phyloP scores from a whole-genome alignment of 2,888 invertebrate species.

The Drosophila putrida region DNA sequence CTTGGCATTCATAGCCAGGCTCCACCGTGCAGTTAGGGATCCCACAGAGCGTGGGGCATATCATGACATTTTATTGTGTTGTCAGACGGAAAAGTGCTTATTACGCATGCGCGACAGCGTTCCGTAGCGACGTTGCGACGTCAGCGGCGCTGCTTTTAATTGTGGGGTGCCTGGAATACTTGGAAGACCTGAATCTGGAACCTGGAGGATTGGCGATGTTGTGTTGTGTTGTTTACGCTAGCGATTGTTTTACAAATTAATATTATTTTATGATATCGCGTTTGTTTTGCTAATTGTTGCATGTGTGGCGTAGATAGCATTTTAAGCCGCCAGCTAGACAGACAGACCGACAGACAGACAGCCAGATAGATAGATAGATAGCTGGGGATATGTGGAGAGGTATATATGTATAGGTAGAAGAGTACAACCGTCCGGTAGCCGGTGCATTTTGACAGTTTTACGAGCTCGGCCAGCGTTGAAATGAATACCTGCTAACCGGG shows the following conservation, averaged over 20 bases:
- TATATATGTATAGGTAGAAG: neutral
- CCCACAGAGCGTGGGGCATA: conserved; percentile 83
- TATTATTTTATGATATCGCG: conserved; percentile 82
- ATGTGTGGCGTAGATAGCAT: conserved; percentile 81
- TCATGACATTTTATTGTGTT: conserved; percentile 85
- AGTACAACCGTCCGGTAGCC: conserved; percentile 67
- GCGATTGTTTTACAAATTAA: conserved; percentile 82
- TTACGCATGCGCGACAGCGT: conserved; percentile 83
- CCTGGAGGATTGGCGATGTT: conserved; percentile 51
- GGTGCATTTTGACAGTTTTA: conserved; percentile 82
- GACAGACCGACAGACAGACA: conserved; percentile 16
- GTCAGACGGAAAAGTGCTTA: conserved; percentile 84
- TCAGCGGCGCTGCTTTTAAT: conserved; percentile 65
- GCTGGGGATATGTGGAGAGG: conserved; percentile 37
- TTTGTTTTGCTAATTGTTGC: conserved; percentile 82
- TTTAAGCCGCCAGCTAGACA: conserved; percentile 55
- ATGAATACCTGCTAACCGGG: conserved; percentile 71
- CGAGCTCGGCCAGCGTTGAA: conserved; percentile 78
- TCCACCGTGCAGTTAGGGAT: conserved; percentile 31
- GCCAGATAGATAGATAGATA: conserved; percentile 14
- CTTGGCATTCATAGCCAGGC: conserved; percentile 25
- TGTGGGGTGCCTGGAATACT: conserved; percentile 63
- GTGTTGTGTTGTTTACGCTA: conserved; percentile 74
- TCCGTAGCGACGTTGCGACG: conserved; percentile 33
- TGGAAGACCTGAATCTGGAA: conserved; percentile 13